Evolutionary conservation across 1,140 invertebrate genomes (phyloP).

Genomic region (Pseudachorutes palmiensis): DNA sequence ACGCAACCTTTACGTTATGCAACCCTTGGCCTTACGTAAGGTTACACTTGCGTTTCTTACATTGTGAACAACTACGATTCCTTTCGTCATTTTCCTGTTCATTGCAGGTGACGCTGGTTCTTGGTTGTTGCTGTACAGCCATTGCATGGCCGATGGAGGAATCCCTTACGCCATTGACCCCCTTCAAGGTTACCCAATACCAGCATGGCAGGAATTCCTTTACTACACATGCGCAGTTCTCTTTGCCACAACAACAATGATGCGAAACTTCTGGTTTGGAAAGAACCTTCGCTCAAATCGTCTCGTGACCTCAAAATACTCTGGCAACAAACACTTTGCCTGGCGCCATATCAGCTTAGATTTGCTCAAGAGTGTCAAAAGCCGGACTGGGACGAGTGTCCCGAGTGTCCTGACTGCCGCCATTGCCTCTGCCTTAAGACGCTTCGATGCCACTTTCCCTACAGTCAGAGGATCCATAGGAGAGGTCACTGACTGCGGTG

Average conservation of each 20-base stretch:
- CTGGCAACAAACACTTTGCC: slow-evolving; percentile 16
- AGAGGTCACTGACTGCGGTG: slow-evolving; percentile 9
- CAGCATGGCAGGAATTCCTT: slow-evolving; percentile 3
- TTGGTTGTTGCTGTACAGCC: slow-evolving; percentile 9
- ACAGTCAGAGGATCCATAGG: background rate
- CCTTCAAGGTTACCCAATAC: slow-evolving; percentile 10
- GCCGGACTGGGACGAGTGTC: background rate
- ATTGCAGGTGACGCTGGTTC: slow-evolving; percentile 10
- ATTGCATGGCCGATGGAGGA: slow-evolving; percentile 12
- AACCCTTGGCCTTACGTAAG: too few species aligned
- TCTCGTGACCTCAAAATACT: slow-evolving; percentile 17
- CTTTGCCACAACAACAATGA: slow-evolving; percentile 15
- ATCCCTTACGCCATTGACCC: slow-evolving; percentile 19
- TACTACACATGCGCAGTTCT: slow-evolving; percentile 9
- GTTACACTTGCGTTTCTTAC: background rate
- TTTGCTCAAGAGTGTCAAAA: slow-evolving; percentile 13
- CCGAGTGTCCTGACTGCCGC: slow-evolving; percentile 16
- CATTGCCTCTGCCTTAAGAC: slow-evolving; percentile 11
- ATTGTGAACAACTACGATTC: background rate
- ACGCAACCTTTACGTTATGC: background rate
- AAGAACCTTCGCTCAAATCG: background rate
- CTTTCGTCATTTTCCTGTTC: background rate
- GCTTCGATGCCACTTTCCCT: slow-evolving; percentile 22
- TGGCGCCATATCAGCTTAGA: slow-evolving; percentile 15
- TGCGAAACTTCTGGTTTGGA: slow-evolving; percentile 17